A percentile compares a stretch with the other conserved stretches of the same genome.
Conservation (phyloP, 2,888 invertebrate species). For the Periphyllus acericola region DNA sequence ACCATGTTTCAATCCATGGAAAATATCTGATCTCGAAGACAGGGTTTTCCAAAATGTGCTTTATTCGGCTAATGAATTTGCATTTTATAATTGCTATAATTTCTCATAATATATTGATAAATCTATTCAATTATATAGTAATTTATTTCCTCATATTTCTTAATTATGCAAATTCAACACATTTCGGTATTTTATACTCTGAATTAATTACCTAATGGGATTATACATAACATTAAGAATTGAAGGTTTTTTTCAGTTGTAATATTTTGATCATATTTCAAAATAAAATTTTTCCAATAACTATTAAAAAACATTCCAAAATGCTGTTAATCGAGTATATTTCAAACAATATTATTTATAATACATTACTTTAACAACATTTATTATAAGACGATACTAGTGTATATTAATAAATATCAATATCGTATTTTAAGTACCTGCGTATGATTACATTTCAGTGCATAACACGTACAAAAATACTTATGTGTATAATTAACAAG, state of each 20-base stretch:
- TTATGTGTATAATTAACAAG: no score
- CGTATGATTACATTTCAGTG: no score
- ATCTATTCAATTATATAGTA: background rate
- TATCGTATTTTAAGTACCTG: no score
- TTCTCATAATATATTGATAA: background rate
- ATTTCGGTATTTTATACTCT: background rate
- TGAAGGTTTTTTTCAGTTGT: background rate
- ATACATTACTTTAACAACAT: no score
- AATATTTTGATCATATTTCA: background rate
- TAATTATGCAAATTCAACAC: background rate
- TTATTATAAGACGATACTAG: no score
- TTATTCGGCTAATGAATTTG: background rate
- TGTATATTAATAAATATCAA: no score
- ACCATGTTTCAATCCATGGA: background rate
- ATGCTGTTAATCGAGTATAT: no score
- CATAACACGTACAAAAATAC: no score
- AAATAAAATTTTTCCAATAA: background rate
- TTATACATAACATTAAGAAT: background rate
- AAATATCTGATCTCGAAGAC: background rate
- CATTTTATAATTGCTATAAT: background rate
- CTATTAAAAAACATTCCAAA: background rate
- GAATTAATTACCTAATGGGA: background rate
- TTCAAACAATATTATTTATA: no score
- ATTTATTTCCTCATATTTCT: background rate
- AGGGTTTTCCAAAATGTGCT: conserved; percentile 36